phyloP scores from a whole-genome alignment of 1,140 invertebrate species.

The Ips typographus region DNA sequence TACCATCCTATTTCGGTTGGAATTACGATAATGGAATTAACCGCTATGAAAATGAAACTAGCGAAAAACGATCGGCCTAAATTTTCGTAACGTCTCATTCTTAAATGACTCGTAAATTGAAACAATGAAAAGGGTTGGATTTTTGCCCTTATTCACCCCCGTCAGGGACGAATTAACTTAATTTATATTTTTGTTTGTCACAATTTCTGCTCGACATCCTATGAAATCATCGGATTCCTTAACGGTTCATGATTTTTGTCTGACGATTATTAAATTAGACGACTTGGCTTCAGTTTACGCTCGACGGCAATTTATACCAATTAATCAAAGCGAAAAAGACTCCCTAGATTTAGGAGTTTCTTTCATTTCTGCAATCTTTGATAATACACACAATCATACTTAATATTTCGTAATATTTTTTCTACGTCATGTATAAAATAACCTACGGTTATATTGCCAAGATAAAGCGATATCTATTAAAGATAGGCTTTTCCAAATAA shows the following conservation, averaged over 20 bases:
- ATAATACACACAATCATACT: too few species aligned
- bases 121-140: conserved; percentile 19
- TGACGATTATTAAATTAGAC: conserved; percentile 37
- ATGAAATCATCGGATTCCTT: conserved; percentile 30
- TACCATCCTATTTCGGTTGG: not conserved
- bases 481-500: too few species aligned
- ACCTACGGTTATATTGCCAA: too few species aligned
- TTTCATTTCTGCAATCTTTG: not conserved
- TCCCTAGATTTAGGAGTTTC: conserved; percentile 5
- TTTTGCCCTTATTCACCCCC: conserved; percentile 31
- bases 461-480: too few species aligned
- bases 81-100: not conserved
- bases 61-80: too few species aligned
- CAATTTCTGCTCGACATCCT: conserved; percentile 31
- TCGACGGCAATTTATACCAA: conserved; percentile 35
- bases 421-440: too few species aligned
- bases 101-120: conserved; percentile 14
- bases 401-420: too few species aligned
- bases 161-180: conserved; percentile 28
- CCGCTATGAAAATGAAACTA: too few species aligned
- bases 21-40: too few species aligned
- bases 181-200: conserved; percentile 36
- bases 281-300: conserved; percentile 32
- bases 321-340: conserved; percentile 35
- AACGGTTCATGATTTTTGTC: conserved; percentile 35